Percentiles rank a stretch among this genome's conserved stretches.
phyloP scores from a whole-genome alignment of 2,113 vertebrate genomes.

The Thinocorus orbignyianus region DNA sequence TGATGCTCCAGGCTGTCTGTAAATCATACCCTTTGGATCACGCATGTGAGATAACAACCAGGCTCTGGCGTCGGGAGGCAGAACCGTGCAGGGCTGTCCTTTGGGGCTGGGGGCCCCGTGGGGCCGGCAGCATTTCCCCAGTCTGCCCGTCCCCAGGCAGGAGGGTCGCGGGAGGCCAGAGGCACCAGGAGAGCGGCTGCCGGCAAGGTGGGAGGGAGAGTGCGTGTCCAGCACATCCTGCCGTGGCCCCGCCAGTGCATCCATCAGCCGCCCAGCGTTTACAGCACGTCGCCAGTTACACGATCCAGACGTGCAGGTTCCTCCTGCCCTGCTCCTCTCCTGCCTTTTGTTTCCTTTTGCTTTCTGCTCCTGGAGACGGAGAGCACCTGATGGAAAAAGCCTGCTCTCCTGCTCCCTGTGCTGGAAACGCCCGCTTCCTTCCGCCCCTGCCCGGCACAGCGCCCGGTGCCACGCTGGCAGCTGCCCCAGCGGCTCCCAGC shows the following conservation, averaged over 20 bases:
- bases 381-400: conserved; percentile 61
- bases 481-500: neutral
- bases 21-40: neutral
- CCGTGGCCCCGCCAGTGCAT: conserved; percentile 23
- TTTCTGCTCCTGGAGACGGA: conserved; percentile 21
- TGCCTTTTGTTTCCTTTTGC: conserved; percentile 39
- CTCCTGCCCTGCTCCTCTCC: conserved; percentile 11
- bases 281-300: conserved; percentile 69
- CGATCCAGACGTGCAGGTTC: conserved; percentile 64
- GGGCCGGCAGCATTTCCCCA: neutral
- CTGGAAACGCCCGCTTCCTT: conserved; percentile 28
- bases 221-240: conserved; percentile 11
- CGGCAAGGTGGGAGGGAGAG: neutral
- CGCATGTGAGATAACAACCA: neutral
- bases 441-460: neutral
- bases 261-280: conserved; percentile 65
- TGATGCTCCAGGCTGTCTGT: neutral
- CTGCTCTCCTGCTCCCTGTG: neutral
- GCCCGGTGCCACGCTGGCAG: neutral
- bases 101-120: neutral
- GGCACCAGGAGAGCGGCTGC: neutral
- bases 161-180: neutral
- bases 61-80: neutral
- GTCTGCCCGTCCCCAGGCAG: neutral
- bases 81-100: neutral